Percentiles rank a stretch among this genome's conserved stretches.
Conservation (phyloP, 2,888 invertebrate species). For the Chirona hameri region DNA sequence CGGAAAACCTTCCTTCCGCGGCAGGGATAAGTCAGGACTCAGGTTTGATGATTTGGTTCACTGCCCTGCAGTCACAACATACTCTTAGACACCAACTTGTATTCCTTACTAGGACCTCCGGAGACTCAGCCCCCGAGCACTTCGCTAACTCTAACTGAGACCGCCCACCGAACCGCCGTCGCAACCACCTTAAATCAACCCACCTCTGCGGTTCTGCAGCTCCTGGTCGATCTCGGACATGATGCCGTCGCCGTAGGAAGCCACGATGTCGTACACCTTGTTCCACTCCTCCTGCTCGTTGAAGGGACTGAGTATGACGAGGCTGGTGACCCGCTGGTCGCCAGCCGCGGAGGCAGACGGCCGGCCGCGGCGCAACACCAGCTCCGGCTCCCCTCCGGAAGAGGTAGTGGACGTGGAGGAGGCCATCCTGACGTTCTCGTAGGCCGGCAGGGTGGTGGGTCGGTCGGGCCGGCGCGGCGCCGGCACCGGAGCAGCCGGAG, state of each 20-base stretch:
- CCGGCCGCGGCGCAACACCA: not conserved
- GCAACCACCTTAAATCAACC: no score
- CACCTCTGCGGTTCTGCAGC: constrained; percentile 68
- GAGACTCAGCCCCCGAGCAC: no score
- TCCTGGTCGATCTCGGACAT: constrained; percentile 74
- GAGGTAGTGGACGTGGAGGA: not conserved
- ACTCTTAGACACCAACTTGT: no score
- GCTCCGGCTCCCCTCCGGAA: not conserved
- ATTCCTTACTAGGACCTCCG: no score
- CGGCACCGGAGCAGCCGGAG: constrained; percentile 35
- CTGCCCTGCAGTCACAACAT: no score
- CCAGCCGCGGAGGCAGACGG: not conserved
- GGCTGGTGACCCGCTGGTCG: constrained; percentile 30
- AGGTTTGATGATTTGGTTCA: no score
- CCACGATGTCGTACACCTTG: constrained; percentile 93
- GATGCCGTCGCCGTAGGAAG: constrained; percentile 77
- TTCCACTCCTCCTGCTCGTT: constrained; percentile 96
- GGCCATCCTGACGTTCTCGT: constrained; percentile 14
- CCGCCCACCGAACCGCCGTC: no score
- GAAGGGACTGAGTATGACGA: constrained; percentile 70
- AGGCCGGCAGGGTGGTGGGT: constrained; percentile 42
- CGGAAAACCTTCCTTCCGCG: no score
- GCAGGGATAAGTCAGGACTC: no score
- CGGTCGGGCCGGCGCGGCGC: constrained; percentile 42
- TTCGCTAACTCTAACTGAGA: no score